A percentile compares a stretch with the other conserved stretches of the same genome.
phyloP scores from a whole-genome alignment of 2,888 invertebrate genomes.

The Chloroclystis v-ata region DNA sequence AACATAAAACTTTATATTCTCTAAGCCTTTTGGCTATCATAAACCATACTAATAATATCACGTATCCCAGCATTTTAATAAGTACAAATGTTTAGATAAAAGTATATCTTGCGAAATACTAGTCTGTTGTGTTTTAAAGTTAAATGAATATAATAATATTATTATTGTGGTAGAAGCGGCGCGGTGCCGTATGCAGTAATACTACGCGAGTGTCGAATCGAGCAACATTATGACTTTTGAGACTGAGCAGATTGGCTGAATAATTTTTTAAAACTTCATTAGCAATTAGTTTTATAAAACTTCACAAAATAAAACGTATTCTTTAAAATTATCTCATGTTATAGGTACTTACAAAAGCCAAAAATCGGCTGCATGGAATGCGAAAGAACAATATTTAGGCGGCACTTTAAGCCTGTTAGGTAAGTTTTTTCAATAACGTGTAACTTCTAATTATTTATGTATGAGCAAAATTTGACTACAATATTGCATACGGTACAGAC shows the following conservation, averaged over 20 bases:
- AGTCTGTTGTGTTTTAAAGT: conserved; percentile 12
- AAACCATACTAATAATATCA: not conserved
- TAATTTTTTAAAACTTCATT: too few species aligned
- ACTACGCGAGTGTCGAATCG: not conserved
- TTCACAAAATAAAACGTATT: not conserved
- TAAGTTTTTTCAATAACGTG: too few species aligned
- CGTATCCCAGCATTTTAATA: conserved; percentile 16
- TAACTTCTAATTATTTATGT: too few species aligned
- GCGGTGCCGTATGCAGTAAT: conserved; percentile 30
- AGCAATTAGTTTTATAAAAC: too few species aligned
- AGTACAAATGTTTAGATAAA: conserved; percentile 4
- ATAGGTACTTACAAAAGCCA: too few species aligned
- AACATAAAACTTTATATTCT: conserved; percentile 6
- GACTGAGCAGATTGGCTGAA: not conserved
- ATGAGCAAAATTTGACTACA: not conserved
- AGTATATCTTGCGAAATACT: conserved; percentile 10
- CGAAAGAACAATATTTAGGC: too few species aligned
- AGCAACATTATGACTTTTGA: not conserved
- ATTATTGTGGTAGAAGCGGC: conserved; percentile 3
- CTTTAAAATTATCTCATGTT: not conserved
- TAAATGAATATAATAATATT: conserved; percentile 12
- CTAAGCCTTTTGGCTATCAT: conserved; percentile 4
- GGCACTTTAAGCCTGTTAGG: too few species aligned
- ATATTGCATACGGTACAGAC: conserved; percentile 30
- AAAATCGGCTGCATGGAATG: too few species aligned